These are phyloP conservation scores for Trimorus sp. DNA, from an alignment of 2,888 invertebrate genomes.

Conservation along the genomic window DNA sequence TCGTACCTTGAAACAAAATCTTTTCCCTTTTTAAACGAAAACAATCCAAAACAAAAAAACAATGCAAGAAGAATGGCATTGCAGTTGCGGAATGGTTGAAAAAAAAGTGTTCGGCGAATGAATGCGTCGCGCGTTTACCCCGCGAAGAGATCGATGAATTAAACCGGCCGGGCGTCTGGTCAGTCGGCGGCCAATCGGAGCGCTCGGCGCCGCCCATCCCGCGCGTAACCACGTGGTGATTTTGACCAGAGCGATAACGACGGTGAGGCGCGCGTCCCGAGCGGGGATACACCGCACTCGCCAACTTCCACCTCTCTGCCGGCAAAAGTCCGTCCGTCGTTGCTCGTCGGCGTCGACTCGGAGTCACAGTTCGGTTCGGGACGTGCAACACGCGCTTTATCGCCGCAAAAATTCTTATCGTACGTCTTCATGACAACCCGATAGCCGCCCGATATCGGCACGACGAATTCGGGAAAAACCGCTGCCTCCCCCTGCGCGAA, in stretches of 20 bases:
- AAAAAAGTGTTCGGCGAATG: neutral
- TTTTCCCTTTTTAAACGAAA: no score
- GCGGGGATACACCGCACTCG: constrained; percentile 46
- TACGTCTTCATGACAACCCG: constrained; percentile 50
- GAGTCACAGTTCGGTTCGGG: constrained; percentile 37
- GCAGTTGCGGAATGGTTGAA: no score
- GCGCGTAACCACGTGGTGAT: constrained; percentile 57
- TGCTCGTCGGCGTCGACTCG: constrained; percentile 19
- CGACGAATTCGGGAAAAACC: constrained; percentile 18
- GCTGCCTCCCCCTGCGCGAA: neutral
- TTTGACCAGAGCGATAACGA: constrained; percentile 52
- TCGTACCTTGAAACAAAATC: no score
- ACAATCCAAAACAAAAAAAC: no score
- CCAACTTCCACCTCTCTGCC: constrained; percentile 65
- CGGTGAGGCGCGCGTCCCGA: constrained; percentile 21
- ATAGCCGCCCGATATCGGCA: constrained; percentile 32
- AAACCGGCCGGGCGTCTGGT: constrained; percentile 38
- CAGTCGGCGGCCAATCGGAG: constrained; percentile 71
- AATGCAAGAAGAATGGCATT: no score
- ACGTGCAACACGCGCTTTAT: constrained; percentile 22
- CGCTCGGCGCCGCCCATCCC: constrained; percentile 67
- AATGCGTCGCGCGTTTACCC: neutral
- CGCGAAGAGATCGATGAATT: constrained; percentile 39
- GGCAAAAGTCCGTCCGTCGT: constrained; percentile 15
- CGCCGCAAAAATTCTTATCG: constrained; percentile 40